Percentiles rank a stretch among this genome's conserved stretches.
These are phyloP conservation scores for Eledona agricola DNA, from an alignment of 2,888 invertebrate species.

Conservation along the genomic window DNA sequence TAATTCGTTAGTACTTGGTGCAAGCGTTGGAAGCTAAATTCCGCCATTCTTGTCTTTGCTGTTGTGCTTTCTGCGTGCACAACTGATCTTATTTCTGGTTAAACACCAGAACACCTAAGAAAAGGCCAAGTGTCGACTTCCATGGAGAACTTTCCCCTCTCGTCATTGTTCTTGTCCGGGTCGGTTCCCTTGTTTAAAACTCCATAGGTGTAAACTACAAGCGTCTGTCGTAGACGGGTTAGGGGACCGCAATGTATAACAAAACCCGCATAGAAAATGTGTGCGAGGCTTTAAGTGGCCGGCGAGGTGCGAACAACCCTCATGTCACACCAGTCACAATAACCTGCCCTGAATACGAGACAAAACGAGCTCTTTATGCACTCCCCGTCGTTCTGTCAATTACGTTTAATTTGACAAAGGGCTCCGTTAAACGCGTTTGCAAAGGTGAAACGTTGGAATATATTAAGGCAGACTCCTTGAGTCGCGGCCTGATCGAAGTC, in stretches of 20 bases:
- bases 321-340: conserved; percentile 49
- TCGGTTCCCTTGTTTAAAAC: conserved; percentile 17
- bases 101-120: neutral
- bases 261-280: conserved; percentile 41
- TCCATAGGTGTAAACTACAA: conserved; percentile 9
- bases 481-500: neutral
- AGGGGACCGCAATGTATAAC: conserved; percentile 32
- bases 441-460: conserved; percentile 38
- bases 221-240: conserved; percentile 21
- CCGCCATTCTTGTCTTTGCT: no score
- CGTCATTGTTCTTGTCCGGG: conserved; percentile 2
- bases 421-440: conserved; percentile 37
- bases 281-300: conserved; percentile 47
- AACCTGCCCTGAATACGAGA: conserved; percentile 43
- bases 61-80: no score
- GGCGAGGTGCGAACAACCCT: conserved; percentile 49
- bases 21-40: no score
- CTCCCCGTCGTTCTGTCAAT: conserved; percentile 45
- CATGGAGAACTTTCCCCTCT: conserved; percentile 1
- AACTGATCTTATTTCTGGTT: no score
- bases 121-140: neutral
- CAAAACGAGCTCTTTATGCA: conserved; percentile 44
- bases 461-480: conserved; percentile 9
- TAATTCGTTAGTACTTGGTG: no score
- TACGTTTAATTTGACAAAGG: conserved; percentile 45